These are phyloP conservation scores for Ptiloglossa arizonensis DNA, from an alignment of 1,140 invertebrate species.

Conservation along the genomic window DNA sequence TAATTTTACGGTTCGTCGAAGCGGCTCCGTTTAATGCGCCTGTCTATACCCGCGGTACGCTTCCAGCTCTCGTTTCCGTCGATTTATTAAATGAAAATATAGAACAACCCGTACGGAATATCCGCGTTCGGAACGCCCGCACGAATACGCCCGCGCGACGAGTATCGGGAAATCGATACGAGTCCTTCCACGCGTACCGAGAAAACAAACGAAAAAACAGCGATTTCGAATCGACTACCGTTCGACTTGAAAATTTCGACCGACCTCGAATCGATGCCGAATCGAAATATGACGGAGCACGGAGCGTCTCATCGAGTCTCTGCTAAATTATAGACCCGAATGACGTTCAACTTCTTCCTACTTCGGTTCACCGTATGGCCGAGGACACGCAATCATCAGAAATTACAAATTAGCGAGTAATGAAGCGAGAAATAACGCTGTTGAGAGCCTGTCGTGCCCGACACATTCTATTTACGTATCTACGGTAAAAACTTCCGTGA, in stretches of 20 bases:
- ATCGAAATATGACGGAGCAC: not conserved
- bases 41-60: not conserved
- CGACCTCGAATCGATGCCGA: not conserved
- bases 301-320: not conserved
- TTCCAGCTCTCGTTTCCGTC: not conserved
- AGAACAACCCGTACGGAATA: not conserved
- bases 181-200: too few species aligned
- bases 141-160: too few species aligned
- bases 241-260: not conserved
- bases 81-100: not conserved
- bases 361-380: conserved; percentile 5
- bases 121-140: too few species aligned
- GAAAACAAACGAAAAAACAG: not conserved
- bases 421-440: conserved; percentile 40
- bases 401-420: conserved; percentile 49
- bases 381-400: conserved; percentile 43
- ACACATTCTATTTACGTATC: conserved; percentile 40
- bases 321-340: conserved; percentile 9
- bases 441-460: not conserved
- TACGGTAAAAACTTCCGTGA: conserved; percentile 10
- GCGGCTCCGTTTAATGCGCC: not conserved
- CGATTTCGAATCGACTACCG: not conserved
- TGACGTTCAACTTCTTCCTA: conserved; percentile 14
- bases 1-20: conserved; percentile 29
- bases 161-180: too few species aligned